phyloP scores from a whole-genome alignment of 2,888 invertebrate species.

The Archips crataeganus region DNA sequence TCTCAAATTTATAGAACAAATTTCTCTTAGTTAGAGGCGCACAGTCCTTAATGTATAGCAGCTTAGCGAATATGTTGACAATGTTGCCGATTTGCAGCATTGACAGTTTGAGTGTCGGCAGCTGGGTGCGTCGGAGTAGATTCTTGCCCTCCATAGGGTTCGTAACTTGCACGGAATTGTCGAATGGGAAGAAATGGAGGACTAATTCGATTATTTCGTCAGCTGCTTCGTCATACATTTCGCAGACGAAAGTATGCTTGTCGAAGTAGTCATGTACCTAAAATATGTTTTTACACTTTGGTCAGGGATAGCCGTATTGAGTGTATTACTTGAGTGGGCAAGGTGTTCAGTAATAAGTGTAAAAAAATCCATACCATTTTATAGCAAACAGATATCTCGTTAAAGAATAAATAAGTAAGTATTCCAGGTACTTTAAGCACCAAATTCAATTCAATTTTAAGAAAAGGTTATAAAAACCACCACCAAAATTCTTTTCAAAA shows the following conservation, averaged over 20 bases:
- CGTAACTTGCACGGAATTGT: constrained; percentile 92
- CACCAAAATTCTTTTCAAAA: background rate
- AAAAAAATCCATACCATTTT: background rate
- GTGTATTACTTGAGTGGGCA: background rate
- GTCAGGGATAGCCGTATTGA: no score
- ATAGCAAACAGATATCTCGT: background rate
- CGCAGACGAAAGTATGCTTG: constrained; percentile 88
- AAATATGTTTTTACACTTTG: background rate
- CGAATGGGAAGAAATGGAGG: constrained; percentile 91
- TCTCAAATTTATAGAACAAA: constrained; percentile 87
- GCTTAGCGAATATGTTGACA: constrained; percentile 90
- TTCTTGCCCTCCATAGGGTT: constrained; percentile 86
- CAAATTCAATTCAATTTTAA: no score
- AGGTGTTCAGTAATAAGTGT: background rate
- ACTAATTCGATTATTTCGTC: constrained; percentile 89
- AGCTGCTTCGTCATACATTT: constrained; percentile 94
- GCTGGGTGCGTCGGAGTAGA: constrained; percentile 88
- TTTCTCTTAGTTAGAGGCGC: constrained; percentile 88
- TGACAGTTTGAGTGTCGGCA: constrained; percentile 86
- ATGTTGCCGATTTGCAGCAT: constrained; percentile 91
- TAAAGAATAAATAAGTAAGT: constrained; percentile 1
- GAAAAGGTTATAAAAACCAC: no score
- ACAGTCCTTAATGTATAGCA: constrained; percentile 89
- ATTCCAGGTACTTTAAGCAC: background rate
- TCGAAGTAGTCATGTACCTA: constrained; percentile 82